Base-by-base conservation (phyloP, 2,113 vertebrate species). In the Sorex araneus region DNA sequence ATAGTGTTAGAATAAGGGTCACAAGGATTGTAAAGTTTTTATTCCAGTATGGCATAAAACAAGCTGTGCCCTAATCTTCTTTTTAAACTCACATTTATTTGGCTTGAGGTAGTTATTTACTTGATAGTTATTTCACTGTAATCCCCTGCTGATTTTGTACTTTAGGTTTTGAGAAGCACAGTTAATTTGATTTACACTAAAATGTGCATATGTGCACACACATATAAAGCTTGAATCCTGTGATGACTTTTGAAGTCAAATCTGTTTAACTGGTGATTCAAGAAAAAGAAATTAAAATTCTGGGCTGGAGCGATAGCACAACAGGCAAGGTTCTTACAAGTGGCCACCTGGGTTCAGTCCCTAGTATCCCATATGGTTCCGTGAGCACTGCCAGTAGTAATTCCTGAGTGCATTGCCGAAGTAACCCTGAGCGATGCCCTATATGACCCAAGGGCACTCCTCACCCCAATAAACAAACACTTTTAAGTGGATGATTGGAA, bases 201-300 rank as follows among this genome's bases (percentile, higher is more conserved):
- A 21, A 74, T 0, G 64, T 10, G 66, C 36, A 89, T 25, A 84
- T 36, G 40, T 63, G 63, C 9, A 67, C 6, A 81, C 19, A 66
- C 9, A 50, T 50, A 50, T 12, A 50, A 50, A 50, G 47, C 47
- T 50, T 50, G 47, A 60, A 6, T 23, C 57, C 19, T 60, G 19
- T 23, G 19, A 60, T 60, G 21, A 23, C 57, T 60, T 60, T 4
- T 19, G 57, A 60, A 60, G 19, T 8, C 25, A 47, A 74, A 84
- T 81, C n/a, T 91, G 15, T 87, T 84, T 36, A 92, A 74, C 73
- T 94, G 50, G 81, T 84, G 79, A 8, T 90, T 54, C 25, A 50
- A 50, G 47, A 10, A 50, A 50, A 50, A 50, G 9, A 10, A 40
- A 13, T 88, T 60, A 21, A 60, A 60, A 60, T 60, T 60, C 21